Conservation (phyloP, 2,113 vertebrate species). For the Planiliza haematocheilus region DNA sequence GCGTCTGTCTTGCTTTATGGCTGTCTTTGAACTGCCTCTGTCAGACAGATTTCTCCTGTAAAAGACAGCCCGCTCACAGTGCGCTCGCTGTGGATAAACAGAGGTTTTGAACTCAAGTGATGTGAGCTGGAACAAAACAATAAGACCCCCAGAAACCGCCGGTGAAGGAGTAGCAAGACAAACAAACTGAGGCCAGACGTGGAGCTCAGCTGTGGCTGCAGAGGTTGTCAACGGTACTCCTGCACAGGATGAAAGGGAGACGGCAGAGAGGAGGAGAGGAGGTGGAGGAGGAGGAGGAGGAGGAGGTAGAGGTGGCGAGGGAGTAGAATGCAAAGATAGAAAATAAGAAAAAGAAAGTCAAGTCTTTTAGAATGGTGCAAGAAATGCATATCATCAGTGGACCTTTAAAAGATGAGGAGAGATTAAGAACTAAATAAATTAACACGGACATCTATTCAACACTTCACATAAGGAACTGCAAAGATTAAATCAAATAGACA, state of each 20-base stretch:
- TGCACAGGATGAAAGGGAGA: conserved; percentile 57
- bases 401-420: not conserved
- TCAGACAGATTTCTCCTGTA: conserved; percentile 59
- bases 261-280: conserved; percentile 12
- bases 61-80: conserved; percentile 63
- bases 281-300: conserved; percentile 2
- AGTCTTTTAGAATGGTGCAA: conserved; percentile 19
- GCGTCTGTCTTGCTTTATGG: conserved; percentile 47
- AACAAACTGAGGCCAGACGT: conserved; percentile 63
- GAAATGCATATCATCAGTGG: conserved; percentile 3
- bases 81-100: conserved; percentile 64
- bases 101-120: conserved; percentile 56
- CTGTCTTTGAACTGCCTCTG: conserved; percentile 67
- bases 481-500: no score
- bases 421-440: not conserved
- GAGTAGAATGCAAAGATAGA: not conserved
- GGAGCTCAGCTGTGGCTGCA: conserved; percentile 32
- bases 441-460: no score
- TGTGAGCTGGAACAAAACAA: conserved; percentile 70
- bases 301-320: conserved; percentile 2
- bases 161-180: conserved; percentile 57
- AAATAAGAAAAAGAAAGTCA: conserved; percentile 32
- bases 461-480: no score
- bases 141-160: conserved; percentile 56
- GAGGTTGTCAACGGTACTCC: conserved; percentile 58